Conservation (phyloP, 1,140 invertebrate species). For the Homarus americanus region DNA sequence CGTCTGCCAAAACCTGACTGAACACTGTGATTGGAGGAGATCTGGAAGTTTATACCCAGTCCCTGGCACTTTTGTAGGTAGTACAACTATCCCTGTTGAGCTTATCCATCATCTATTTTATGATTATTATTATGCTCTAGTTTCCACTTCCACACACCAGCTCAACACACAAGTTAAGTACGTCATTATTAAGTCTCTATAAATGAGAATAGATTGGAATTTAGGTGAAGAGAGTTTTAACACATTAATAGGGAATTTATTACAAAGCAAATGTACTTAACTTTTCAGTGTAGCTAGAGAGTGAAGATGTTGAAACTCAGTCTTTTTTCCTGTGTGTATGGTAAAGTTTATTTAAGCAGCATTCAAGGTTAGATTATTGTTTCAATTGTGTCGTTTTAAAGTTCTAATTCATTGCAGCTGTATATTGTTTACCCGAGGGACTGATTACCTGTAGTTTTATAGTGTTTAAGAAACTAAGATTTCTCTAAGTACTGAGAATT, state of each 20-base stretch:
- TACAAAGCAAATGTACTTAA: background rate
- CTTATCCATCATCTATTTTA: background rate
- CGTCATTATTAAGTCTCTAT: background rate
- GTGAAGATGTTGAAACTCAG: background rate
- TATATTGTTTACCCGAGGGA: no score
- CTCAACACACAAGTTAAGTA: background rate
- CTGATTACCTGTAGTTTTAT: no score
- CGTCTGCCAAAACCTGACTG: conserved; percentile 59
- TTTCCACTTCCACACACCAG: background rate
- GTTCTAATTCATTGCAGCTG: background rate
- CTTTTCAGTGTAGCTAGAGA: background rate
- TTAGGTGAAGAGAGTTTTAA: no score
- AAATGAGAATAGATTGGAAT: no score
- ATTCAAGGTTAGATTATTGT: background rate
- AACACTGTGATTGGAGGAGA: conserved; percentile 49
- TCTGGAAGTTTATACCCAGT: conserved; percentile 18
- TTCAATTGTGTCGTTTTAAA: background rate
- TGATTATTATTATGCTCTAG: background rate
- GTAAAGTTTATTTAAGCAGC: background rate
- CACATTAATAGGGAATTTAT: no score
- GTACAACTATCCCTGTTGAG: conserved; percentile 47
- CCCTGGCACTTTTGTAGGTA: conserved; percentile 50
- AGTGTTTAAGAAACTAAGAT: no score
- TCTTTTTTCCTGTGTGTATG: background rate
- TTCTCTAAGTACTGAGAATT: no score